These are phyloP conservation scores for Trypoxylon attenuatum DNA, from an alignment of 2,888 invertebrate species.

Conservation along the genomic window DNA sequence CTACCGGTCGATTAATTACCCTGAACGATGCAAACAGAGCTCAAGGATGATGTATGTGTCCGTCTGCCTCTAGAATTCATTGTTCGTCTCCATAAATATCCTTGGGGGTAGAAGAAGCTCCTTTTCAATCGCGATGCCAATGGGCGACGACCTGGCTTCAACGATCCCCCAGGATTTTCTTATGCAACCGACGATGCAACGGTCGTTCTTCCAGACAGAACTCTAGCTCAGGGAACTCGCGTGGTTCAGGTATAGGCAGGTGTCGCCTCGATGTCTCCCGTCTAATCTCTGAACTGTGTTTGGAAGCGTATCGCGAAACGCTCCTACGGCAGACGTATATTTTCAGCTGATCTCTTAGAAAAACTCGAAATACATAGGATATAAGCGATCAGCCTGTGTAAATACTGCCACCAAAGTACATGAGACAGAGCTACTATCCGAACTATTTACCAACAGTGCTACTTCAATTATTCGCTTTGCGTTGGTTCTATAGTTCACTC, in stretches of 20 bases:
- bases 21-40: background rate
- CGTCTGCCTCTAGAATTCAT: slow-evolving; percentile 5
- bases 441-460: too few relatives aligned
- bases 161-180: slow-evolving; percentile 2
- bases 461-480: too few relatives aligned
- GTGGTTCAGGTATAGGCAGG: slow-evolving; percentile 39
- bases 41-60: slow-evolving; percentile 4
- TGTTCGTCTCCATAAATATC: slow-evolving; percentile 26
- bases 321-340: background rate
- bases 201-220: slow-evolving; percentile 22
- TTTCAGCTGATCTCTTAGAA: background rate
- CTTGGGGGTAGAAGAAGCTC: slow-evolving; percentile 1
- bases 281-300: background rate
- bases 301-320: background rate
- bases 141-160: background rate
- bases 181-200: slow-evolving; percentile 35
- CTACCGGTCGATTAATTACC: slow-evolving; percentile 14
- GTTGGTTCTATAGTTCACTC: too few relatives aligned
- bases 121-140: slow-evolving; percentile 4
- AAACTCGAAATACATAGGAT: too few relatives aligned
- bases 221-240: slow-evolving; percentile 24
- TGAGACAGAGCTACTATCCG: too few relatives aligned
- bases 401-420: too few relatives aligned
- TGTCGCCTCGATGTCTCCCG: slow-evolving; percentile 23
- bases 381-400: too few relatives aligned